Conservation (phyloP, 2,888 invertebrate genomes). For the Drosophila peninsularis region DNA sequence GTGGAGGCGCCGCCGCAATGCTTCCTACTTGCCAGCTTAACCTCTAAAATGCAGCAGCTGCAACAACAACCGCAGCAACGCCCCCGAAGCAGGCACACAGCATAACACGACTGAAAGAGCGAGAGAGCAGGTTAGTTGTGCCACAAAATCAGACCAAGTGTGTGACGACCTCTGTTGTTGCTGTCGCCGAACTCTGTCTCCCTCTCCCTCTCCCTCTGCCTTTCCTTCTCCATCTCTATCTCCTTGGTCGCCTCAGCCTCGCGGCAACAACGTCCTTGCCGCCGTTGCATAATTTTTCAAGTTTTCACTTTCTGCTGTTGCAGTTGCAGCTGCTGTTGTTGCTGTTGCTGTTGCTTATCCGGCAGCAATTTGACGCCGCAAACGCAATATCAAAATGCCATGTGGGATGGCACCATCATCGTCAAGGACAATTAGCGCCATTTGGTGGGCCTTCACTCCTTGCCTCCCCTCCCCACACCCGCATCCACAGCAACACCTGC, state of each 20-base stretch:
- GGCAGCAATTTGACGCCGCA: constrained; percentile 75
- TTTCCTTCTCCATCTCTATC: constrained; percentile 9
- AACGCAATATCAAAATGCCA: constrained; percentile 65
- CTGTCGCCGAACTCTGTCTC: constrained; percentile 39
- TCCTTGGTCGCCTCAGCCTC: constrained; percentile 41
- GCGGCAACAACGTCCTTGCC: constrained; percentile 78
- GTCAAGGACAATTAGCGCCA: constrained; percentile 76
- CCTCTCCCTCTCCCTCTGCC: too few species aligned
- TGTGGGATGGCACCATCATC: constrained; percentile 72
- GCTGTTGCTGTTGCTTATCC: constrained; percentile 54
- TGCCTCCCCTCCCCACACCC: not conserved
- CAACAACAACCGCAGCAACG: constrained; percentile 47
- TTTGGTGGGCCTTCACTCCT: constrained; percentile 52
- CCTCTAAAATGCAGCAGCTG: constrained; percentile 63
- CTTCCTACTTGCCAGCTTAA: constrained; percentile 76
- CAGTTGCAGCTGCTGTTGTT: constrained; percentile 16
- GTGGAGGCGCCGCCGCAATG: constrained; percentile 68
- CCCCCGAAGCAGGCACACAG: constrained; percentile 62
- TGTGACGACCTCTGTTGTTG: constrained; percentile 70
- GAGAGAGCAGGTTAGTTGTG: constrained; percentile 18
- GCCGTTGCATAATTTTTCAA: constrained; percentile 78
- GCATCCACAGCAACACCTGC: constrained; percentile 43
- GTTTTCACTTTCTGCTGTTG: constrained; percentile 71
- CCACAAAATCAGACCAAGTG: constrained; percentile 74
- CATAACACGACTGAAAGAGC: not conserved